Evolutionary conservation across 2,797 vertebrate species (phyloP), one percentile per base, ranked within the genome.

Genomic region (Betta splendens): DNA sequence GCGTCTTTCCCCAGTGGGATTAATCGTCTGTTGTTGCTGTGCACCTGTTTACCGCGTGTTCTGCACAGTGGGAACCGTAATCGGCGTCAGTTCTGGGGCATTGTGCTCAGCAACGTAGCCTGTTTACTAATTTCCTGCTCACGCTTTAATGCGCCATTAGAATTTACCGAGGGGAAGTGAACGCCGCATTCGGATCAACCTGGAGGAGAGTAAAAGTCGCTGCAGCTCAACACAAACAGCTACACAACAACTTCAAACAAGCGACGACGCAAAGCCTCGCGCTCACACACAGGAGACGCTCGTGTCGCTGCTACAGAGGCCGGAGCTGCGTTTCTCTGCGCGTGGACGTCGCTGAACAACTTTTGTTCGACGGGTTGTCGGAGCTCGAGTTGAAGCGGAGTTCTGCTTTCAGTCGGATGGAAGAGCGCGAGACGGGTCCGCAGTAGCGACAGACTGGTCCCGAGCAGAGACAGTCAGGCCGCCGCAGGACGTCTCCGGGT

Each of bases 331-430:
- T 43, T 28, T 54, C 1, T 35, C 5, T 38, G 3, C 54, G 22
- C 1, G 18, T 28, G 7, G 4, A 1, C 18, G 43, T 15, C 18
- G 2, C 7, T 5, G 0, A 13, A 20, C 17, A 28, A 74, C 73
- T 77, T 72, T 57, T 21, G 25, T 3, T 9, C 50, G 61, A 48
- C 59, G 71, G 28, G 63, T 56, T 23, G 39, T 52, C 12, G 42
- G 35, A 25, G 69, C 52, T 1, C 9, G 39, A 15, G 40, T 55
- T 22, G 13, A 46, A 13, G 31, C 60, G 5, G 39, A 77, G 73
- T 80, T 80, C 50, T 78, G 49, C 69, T 73, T 63, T 67, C 36
- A 15, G 50, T 69, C 69, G 60, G 56, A 83, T 83, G 77, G 70
- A 44, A 71, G 73, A 39, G 56, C 69, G 74, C 33, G 58, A 74